Conservation (phyloP, 2,797 vertebrate genomes). For the Pantherophis vulpinus region DNA sequence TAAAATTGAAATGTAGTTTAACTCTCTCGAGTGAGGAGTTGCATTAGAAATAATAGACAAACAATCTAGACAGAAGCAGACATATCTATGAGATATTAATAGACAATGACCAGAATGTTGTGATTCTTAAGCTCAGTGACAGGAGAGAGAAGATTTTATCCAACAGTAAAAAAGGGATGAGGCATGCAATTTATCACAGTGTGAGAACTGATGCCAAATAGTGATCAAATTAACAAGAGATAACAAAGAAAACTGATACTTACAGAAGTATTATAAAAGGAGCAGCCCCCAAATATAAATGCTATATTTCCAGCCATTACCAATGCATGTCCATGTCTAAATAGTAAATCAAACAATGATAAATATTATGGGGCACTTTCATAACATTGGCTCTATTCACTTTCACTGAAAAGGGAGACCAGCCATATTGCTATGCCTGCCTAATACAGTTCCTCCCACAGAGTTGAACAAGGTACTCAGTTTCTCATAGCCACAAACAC, state of each 20-base stretch:
- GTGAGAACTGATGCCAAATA: not conserved
- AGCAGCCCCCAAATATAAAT: constrained; percentile 50
- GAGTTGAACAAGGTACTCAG: not conserved
- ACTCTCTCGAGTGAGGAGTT: not conserved
- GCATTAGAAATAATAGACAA: constrained; percentile 20
- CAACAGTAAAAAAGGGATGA: not conserved
- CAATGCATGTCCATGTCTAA: constrained; percentile 32
- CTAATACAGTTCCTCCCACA: not conserved
- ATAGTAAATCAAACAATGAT: constrained; percentile 15
- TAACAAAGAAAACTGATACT: constrained; percentile 1
- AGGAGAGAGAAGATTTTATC: not conserved
- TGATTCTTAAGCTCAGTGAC: constrained; percentile 10
- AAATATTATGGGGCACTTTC: not conserved
- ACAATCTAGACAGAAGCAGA: not conserved
- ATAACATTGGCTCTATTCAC: not conserved
- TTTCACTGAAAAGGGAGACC: not conserved
- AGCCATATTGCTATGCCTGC: not conserved
- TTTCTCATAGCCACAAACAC: not conserved
- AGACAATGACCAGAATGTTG: constrained; percentile 10
- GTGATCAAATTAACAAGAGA: not conserved
- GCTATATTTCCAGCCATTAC: constrained; percentile 31
- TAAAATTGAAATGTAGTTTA: constrained; percentile 24
- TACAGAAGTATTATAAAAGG: not conserved
- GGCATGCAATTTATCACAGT: not conserved
- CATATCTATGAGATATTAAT: not conserved